Conservation (phyloP, 2,797 vertebrate species). For the Phalanger gymnotis region DNA sequence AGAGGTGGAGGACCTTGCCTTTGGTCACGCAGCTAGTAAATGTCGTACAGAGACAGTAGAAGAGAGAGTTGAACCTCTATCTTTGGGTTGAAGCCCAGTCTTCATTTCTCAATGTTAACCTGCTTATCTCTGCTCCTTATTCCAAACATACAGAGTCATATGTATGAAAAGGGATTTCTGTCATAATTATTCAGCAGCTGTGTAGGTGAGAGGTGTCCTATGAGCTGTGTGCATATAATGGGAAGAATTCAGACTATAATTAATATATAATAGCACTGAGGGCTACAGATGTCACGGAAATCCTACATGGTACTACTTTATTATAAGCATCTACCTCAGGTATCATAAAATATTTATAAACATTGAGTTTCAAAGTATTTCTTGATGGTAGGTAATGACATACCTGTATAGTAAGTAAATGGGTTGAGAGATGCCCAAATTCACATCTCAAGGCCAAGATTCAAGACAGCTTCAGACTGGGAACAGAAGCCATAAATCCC, state of each 20-base stretch:
- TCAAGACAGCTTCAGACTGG: constrained; percentile 19
- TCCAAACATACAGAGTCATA: constrained; percentile 60
- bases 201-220: constrained; percentile 20
- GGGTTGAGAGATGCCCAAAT: constrained; percentile 28
- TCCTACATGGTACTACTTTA: constrained; percentile 35
- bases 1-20: neutral
- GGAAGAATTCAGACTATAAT: neutral
- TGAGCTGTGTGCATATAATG: neutral
- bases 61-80: neutral
- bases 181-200: neutral
- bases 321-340: neutral
- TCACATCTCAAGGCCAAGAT: neutral
- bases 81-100: neutral
- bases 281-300: constrained; percentile 22
- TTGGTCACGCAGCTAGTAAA: neutral
- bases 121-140: constrained; percentile 32
- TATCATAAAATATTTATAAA: neutral
- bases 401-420: constrained; percentile 34
- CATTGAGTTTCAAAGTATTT: constrained; percentile 38
- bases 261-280: constrained; percentile 17
- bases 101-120: neutral
- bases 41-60: neutral
- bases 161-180: constrained; percentile 26
- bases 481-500: neutral
- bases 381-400: constrained; percentile 4